phyloP scores from a whole-genome alignment of 2,797 vertebrate genomes.

The Lagocephalus sceleratus region DNA sequence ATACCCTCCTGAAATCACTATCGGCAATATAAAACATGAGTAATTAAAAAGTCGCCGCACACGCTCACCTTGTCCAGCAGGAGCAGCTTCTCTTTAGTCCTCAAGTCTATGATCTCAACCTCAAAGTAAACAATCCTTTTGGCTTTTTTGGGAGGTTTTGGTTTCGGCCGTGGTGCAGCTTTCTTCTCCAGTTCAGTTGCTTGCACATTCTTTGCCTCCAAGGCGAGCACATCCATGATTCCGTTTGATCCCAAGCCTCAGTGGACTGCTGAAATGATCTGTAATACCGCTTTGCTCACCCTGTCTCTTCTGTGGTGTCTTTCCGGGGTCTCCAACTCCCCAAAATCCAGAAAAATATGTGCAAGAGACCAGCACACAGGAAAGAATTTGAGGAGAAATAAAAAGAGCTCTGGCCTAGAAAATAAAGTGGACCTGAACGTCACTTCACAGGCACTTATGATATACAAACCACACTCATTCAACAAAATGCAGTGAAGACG shows the following conservation, averaged over 20 bases:
- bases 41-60: conserved; percentile 19
- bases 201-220: conserved; percentile 75
- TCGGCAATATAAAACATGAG: conserved; percentile 17
- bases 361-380: neutral
- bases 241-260: conserved; percentile 43
- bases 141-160: conserved; percentile 80
- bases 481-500: conserved; percentile 72
- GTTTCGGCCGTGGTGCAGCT: conserved; percentile 58
- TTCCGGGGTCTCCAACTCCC: conserved; percentile 1
- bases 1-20: neutral
- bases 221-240: conserved; percentile 77
- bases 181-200: conserved; percentile 52
- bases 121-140: conserved; percentile 93
- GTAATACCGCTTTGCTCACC: conserved; percentile 19
- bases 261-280: conserved; percentile 20
- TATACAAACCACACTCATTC: conserved; percentile 45
- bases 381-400: conserved; percentile 12
- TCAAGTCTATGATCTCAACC: conserved; percentile 89
- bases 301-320: conserved; percentile 28
- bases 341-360: conserved; percentile 19
- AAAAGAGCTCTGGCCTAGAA: conserved; percentile 24
- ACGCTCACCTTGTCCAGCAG: conserved; percentile 88
- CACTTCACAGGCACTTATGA: conserved; percentile 59
- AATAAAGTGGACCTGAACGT: conserved; percentile 51
- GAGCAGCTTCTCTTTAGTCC: conserved; percentile 89